Base-by-base conservation (phyloP, 2,113 vertebrate genomes). In the Thunnus thynnus region DNA sequence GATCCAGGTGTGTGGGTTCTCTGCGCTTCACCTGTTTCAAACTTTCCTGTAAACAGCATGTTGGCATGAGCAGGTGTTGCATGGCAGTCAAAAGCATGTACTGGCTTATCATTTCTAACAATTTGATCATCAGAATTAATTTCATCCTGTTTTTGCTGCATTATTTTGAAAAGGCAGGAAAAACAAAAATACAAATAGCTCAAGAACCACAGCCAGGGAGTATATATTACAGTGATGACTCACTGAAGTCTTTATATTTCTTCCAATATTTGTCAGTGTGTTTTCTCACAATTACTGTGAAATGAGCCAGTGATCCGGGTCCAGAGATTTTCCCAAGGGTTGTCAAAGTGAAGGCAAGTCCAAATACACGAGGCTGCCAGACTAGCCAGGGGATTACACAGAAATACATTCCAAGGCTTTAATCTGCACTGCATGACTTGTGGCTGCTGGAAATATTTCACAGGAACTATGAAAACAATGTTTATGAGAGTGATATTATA, bases 391-490 rank as follows among this genome's bases (percentile, higher is more conserved):
- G 89, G 84, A 93, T 94, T 95, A 92, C 78, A 82, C 25, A 72
- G 77, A 79, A 83, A 91, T 30, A 71, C 89, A 95, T 94, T 90
- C 89, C 90, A 79, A 66, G 62, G 86, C 72, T 50, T 48, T 95
- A 95, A 94, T 93, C 93, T 88, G 58, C 72, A 71, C 88, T 89
- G 89, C 89, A 91, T 94, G 93, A 95, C 93, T 89, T 58, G 68
- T 83, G 76, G 72, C 55, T 72, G 80, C 73, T 83, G 70, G 64
- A 83, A 89, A 76, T 57, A 54, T 65, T 85, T 91, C 48, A 61
- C 64, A 80, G 60, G 22, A 76, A 65, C 67, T n/a, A 51, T 78
- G 62, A 78, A 63, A 51, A 83, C 55, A 72, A 61, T 36, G 60
- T 80, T 85, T 74, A 73, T 55, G 41, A 27, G 12, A 30, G 17